Conservation (phyloP, 1,140 invertebrate genomes). For the Pseudomyrmex flavicornis region DNA sequence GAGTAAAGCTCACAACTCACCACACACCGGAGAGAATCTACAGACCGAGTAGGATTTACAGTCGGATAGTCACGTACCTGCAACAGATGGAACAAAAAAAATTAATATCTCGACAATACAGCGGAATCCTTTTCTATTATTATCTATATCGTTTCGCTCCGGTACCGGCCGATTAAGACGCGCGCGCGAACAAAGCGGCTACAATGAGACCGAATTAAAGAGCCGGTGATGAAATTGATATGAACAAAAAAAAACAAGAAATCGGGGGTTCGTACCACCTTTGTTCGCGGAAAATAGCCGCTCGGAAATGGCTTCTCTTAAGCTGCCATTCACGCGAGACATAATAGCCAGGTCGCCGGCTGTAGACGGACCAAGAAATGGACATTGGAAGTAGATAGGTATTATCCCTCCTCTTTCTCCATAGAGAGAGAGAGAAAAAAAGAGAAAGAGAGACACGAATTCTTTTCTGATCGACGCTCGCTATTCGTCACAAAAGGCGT, state of each 20-base stretch:
- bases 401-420: not conserved
- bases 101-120: not conserved
- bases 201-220: constrained; percentile 41
- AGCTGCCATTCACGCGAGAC: constrained; percentile 41
- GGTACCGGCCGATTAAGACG: constrained; percentile 35
- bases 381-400: constrained; percentile 23
- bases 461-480: constrained; percentile 23
- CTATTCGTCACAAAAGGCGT: not conserved
- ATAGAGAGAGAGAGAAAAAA: not conserved
- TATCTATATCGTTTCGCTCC: not conserved
- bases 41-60: no score
- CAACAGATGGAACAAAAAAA: constrained; percentile 9
- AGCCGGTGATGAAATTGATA: not conserved
- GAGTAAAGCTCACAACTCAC: not conserved
- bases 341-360: constrained; percentile 30
- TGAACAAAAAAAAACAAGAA: no score
- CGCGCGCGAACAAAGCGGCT: constrained; percentile 20
- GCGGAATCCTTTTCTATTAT: not conserved
- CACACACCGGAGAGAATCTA: not conserved
- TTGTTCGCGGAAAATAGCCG: constrained; percentile 34
- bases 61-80: constrained; percentile 14
- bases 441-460: not conserved
- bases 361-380: constrained; percentile 8
- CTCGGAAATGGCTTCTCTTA: constrained; percentile 44
- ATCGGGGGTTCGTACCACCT: not conserved